phyloP scores from a whole-genome alignment of 2,797 vertebrate species.

The Alfaro cultratus region DNA sequence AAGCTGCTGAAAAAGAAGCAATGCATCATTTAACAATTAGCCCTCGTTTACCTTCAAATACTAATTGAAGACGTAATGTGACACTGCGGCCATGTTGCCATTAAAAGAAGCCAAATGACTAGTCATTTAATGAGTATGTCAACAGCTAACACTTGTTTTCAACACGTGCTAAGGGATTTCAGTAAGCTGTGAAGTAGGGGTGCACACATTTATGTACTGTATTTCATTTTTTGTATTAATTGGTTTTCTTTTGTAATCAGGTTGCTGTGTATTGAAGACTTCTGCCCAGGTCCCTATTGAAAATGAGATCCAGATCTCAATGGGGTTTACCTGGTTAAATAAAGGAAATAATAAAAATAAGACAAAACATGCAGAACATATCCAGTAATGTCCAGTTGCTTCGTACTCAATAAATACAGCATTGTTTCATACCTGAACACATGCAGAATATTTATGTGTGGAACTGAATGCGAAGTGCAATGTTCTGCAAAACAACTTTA shows the following conservation, averaged over 20 bases:
- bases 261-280: too few species aligned
- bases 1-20: background rate
- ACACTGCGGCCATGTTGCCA: background rate
- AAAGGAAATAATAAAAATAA: too few species aligned
- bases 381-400: background rate
- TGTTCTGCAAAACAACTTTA: background rate
- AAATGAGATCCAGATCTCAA: too few species aligned
- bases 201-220: background rate
- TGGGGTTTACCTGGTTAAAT: too few species aligned
- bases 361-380: background rate
- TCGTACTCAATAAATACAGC: background rate
- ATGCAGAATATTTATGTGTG: background rate
- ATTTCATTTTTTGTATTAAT: too few species aligned
- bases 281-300: too few species aligned
- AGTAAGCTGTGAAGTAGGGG: background rate
- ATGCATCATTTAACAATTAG: constrained; percentile 5
- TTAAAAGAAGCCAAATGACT: constrained; percentile 1
- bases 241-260: too few species aligned
- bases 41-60: constrained; percentile 12
- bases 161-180: background rate
- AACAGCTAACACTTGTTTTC: background rate
- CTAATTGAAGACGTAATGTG: background rate
- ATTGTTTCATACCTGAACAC: background rate
- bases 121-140: background rate
- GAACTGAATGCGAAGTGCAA: background rate